Base-by-base conservation (phyloP, 2,113 vertebrate genomes). In the Apus apus region DNA sequence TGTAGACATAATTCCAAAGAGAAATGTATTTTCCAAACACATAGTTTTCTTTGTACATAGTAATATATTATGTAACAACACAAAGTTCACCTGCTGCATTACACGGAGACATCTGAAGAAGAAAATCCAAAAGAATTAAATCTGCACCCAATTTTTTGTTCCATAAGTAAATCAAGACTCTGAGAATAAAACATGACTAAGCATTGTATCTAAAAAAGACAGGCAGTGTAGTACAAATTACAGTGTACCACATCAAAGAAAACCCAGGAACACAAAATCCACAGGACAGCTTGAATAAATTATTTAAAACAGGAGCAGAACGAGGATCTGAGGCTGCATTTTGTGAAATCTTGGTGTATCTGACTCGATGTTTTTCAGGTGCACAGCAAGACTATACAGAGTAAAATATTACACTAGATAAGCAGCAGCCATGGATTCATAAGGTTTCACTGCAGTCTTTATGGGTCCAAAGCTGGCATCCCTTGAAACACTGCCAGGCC, bases 181-280 rank as follows among this genome's bases (percentile, higher is more conserved):
- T 50, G 11, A 72, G 30, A 96, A 90, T 26, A 45, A 65, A 94
- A 72, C 20, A 58, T 66, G 76, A 76, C 95, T 90, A 95, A 92
- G 30, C n/a, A 46, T 29, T 1, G 2, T 57, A 54, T 84, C 92
- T 77, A 14, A 92, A 92, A 54, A 90, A 93, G 45, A 50, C 76
- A 81, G 68, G 30, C 48, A 74, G 40, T 86, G 60, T 67, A 90
- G 68, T 94, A 95, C 94, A 96, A 96, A 95, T 96, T 93, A 87
- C 70, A 68, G 20, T 34, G 27, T 65, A 92, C 79, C 80, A 86
- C 90, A 93, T 94, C 88, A 97, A 96, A 96, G 73, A 71, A 93
- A 72, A 90, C 13, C 6, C 34, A 95, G 62, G 64, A 96, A 92
- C 64, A 67, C 43, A 81, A 93, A 94, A 77, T 60, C 50, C 61